Percentiles rank a stretch among this genome's conserved stretches.
Evolutionary conservation across 2,113 vertebrate genomes (phyloP).

Genomic region (Vulpes lagopus): DNA sequence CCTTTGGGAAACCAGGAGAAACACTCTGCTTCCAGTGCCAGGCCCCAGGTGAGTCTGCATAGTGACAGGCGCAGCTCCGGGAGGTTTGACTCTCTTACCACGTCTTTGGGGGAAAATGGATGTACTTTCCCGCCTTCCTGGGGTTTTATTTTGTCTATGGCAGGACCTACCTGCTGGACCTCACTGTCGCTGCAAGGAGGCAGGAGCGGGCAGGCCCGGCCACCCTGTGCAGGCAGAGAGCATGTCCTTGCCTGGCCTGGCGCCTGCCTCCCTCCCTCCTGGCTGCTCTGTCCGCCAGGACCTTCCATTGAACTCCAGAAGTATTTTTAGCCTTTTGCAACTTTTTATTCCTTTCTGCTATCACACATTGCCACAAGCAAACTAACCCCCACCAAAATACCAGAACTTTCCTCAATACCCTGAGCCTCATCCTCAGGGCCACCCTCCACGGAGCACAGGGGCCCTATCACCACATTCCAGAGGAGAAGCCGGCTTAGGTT

Average conservation of each 20-base stretch:
- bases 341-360: neutral
- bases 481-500: neutral
- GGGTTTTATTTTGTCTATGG: neutral
- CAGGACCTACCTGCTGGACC: too few species aligned
- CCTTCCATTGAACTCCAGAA: neutral
- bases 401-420: neutral
- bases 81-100: neutral
- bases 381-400: neutral
- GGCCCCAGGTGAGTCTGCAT: too few species aligned
- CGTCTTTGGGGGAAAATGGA: neutral
- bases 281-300: neutral
- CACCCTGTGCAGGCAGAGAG: rapidly evolving
- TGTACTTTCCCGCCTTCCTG: neutral
- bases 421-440: neutral
- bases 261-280: neutral
- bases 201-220: neutral
- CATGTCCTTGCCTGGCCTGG: rapidly evolving
- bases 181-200: neutral
- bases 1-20: neutral
- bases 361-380: neutral
- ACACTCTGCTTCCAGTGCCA: neutral
- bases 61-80: neutral
- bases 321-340: neutral
- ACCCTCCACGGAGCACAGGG: rapidly evolving
- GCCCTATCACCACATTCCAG: too few species aligned